Percentiles rank a stretch among this genome's conserved stretches.
Evolutionary conservation across 2,888 invertebrate species (phyloP).

Genomic region (Hyposoter dolosus): DNA sequence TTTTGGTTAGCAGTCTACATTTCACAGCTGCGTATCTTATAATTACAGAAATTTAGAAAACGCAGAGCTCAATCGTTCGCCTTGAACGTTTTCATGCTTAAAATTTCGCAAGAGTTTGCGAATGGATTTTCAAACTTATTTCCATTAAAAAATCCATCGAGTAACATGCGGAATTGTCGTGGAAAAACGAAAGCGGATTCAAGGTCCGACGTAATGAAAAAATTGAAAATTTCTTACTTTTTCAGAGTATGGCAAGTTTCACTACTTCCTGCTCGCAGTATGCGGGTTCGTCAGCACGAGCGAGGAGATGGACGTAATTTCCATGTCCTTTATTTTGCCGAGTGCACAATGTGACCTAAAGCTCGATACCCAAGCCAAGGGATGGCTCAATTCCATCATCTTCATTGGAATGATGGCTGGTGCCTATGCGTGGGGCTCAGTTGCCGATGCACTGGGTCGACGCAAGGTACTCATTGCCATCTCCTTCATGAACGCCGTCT

Average conservation of each 20-base stretch:
- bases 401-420: constrained; percentile 98
- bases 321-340: constrained; percentile 97
- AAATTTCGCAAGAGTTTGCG: no score
- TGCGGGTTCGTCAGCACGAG: constrained; percentile 97
- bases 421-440: constrained; percentile 96
- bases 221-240: constrained; percentile 24
- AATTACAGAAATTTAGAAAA: no score
- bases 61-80: no score
- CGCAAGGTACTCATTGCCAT: constrained; percentile 95
- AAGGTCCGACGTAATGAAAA: not conserved
- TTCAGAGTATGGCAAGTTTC: constrained; percentile 94
- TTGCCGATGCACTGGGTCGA: constrained; percentile 95
- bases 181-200: no score
- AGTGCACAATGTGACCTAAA: constrained; percentile 97
- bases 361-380: constrained; percentile 94
- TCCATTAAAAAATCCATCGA: no score
- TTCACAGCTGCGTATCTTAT: not conserved
- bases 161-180: not conserved
- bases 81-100: no score
- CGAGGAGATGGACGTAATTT: constrained; percentile 98
- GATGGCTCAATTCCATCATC: constrained; percentile 92
- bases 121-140: no score
- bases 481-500: constrained; percentile 95
- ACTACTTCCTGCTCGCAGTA: constrained; percentile 94
- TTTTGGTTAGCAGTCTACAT: constrained; percentile 3